These are phyloP conservation scores for Limonius californicus DNA, from an alignment of 1,140 invertebrate species.

Conservation along the genomic window DNA sequence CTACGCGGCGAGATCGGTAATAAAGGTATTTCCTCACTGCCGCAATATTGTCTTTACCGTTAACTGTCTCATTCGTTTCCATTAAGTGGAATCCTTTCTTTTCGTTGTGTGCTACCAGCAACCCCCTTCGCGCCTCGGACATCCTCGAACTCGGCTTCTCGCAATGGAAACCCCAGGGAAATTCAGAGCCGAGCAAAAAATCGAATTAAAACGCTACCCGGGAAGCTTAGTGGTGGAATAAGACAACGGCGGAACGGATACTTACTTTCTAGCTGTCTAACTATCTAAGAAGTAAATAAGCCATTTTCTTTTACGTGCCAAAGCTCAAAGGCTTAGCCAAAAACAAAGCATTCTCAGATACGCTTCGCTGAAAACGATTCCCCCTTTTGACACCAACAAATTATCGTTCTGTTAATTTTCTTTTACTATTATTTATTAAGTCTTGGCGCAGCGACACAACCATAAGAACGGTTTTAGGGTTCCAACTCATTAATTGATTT, in stretches of 20 bases:
- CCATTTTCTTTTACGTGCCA: conserved; percentile 8
- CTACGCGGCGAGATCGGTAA: no score
- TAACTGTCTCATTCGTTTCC: conserved; percentile 29
- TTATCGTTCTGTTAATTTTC: background rate
- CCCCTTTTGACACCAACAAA: background rate
- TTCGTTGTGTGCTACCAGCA: conserved; percentile 25
- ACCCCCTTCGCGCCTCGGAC: conserved; percentile 23
- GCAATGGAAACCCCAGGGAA: conserved; percentile 30
- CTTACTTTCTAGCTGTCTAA: conserved; percentile 11
- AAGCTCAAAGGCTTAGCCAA: background rate
- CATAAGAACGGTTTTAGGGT: no score
- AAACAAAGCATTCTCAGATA: background rate
- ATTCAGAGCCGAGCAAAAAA: conserved; percentile 28
- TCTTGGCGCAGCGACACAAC: no score
- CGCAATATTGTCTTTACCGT: conserved; percentile 29
- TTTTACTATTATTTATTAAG: no score
- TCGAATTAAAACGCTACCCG: conserved; percentile 29
- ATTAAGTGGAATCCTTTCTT: conserved; percentile 32
- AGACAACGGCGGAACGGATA: conserved; percentile 1
- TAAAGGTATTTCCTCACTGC: background rate
- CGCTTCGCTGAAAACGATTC: background rate
- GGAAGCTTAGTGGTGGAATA: background rate
- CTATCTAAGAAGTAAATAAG: conserved; percentile 14
- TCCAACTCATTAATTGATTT: no score
- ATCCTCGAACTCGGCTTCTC: conserved; percentile 17